Evolutionary conservation across 2,888 invertebrate genomes (phyloP).

Genomic region (Tineola bisselliella): DNA sequence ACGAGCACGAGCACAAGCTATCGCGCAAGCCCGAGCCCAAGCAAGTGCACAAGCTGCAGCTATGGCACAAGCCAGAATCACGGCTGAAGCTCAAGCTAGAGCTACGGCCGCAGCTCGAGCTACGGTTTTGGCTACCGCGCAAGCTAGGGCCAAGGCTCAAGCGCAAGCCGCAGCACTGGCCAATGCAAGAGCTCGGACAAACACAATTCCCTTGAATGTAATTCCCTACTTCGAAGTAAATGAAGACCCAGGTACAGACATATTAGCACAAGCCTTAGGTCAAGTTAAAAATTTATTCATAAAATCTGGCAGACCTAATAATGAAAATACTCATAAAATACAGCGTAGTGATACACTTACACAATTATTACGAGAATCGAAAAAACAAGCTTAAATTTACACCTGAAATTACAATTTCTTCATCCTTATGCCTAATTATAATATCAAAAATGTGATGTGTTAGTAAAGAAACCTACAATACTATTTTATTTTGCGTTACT

Average conservation of each 20-base stretch:
- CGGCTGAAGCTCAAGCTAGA: slow-evolving; percentile 4
- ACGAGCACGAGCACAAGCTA: neutral
- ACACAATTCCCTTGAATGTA: neutral
- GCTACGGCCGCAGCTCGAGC: slow-evolving; percentile 2
- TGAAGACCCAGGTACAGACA: neutral
- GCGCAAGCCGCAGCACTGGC: neutral
- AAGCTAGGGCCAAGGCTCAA: neutral
- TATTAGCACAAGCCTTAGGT: neutral
- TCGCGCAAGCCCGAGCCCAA: neutral
- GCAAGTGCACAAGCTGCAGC: neutral
- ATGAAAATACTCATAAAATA: neutral
- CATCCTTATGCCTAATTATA: too few relatives aligned
- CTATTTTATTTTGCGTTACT: too few relatives aligned
- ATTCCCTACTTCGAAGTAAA: neutral
- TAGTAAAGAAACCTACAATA: too few relatives aligned
- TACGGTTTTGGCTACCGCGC: neutral
- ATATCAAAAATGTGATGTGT: too few relatives aligned
- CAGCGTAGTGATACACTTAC: neutral
- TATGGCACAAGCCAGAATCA: neutral
- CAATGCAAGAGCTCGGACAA: neutral
- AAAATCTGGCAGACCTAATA: neutral
- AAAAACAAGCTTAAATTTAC: neutral
- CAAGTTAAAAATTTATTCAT: neutral
- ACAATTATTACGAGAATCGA: neutral
- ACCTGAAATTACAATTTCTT: too few relatives aligned